Evolutionary conservation across 2,797 vertebrate species (phyloP), one percentile per base, ranked within the genome.

Genomic region (Strix occidentalis): DNA sequence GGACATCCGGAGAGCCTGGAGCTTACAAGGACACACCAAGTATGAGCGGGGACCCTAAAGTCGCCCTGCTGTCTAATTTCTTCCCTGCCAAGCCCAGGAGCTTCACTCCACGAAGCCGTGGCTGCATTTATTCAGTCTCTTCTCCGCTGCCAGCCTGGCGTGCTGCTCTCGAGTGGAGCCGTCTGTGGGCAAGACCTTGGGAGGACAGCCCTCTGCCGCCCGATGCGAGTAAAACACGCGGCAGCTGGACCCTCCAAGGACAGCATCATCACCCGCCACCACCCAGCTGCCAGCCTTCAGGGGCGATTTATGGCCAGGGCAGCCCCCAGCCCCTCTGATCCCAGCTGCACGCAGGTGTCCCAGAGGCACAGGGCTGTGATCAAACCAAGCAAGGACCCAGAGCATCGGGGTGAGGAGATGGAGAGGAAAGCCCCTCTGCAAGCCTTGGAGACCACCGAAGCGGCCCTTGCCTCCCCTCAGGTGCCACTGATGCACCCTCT

Each of bases 171-270:
- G 4, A 77, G 28, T 10, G 2, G 65, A 81, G 77, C 48, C 1
- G 6, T 51, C 76, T 43, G 3, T 2, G 37, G 65, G 50, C 13
- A 3, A 65, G 66, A 5, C 20, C 1, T 76, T 8, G 70, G 68
- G 83, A 92, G 63, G 89, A 85, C 21, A 37, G 88, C 88, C 80
- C 13, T 4, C 84, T 95, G 90, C 85, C 2, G 1, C 83, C 65
- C 54, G 20, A 14, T 4, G 14, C 6, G 21, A 80, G 75, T 71
- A 71, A 56, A 74, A 75, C 84, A 68, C 18, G 1, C 16, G 3
- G 35, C 4, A 5, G 41, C 58, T n/a, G 31, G 39, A 53, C 54
- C 74, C 86, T 63, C 50, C 4, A 1, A 56, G 54, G 35, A 39
- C 39, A 89, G 51, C 89, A 70, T 26, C 83, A 4, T 23, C 2